A percentile compares a stretch with the other conserved stretches of the same genome.
Conservation (phyloP, 1,140 invertebrate species). For the Pomacea maculata region DNA sequence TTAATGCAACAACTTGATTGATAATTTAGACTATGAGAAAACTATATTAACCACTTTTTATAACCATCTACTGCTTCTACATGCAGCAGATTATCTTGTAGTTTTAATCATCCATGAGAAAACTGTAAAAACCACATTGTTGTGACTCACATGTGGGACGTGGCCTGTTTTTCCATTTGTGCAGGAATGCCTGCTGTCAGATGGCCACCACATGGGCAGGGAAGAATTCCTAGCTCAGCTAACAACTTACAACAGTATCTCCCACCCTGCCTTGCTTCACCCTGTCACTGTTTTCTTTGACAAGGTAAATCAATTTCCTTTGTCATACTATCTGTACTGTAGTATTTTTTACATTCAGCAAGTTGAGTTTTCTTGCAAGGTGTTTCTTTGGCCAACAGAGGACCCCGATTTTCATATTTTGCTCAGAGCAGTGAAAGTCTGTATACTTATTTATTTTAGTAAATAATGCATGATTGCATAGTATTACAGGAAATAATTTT, state of each 20-base stretch:
- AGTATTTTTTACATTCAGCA: neutral
- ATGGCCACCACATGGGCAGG: slow-evolving; percentile 36
- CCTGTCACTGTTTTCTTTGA: slow-evolving; percentile 43
- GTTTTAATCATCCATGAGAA: neutral
- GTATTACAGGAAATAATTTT: too few species aligned
- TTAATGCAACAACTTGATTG: neutral
- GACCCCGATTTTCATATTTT: too few species aligned
- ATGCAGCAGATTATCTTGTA: neutral
- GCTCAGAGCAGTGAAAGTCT: too few species aligned
- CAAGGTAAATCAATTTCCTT: slow-evolving; percentile 31
- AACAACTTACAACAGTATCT: slow-evolving; percentile 30
- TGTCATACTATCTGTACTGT: neutral
- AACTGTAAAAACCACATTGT: neutral
- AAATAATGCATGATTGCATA: too few species aligned
- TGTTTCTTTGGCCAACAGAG: neutral
- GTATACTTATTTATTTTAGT: too few species aligned
- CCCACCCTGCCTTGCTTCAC: slow-evolving; percentile 29
- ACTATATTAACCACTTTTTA: neutral
- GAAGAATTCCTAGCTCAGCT: slow-evolving; percentile 41
- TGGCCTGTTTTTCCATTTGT: neutral
- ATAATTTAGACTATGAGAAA: neutral
- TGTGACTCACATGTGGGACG: too few species aligned
- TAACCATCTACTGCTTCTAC: too few species aligned
- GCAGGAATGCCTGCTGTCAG: slow-evolving; percentile 43
- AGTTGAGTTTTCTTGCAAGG: neutral